Percentiles rank a stretch among this genome's conserved stretches.
phyloP scores from a whole-genome alignment of 2,888 invertebrate species.

The Hyposoter dolosus region DNA sequence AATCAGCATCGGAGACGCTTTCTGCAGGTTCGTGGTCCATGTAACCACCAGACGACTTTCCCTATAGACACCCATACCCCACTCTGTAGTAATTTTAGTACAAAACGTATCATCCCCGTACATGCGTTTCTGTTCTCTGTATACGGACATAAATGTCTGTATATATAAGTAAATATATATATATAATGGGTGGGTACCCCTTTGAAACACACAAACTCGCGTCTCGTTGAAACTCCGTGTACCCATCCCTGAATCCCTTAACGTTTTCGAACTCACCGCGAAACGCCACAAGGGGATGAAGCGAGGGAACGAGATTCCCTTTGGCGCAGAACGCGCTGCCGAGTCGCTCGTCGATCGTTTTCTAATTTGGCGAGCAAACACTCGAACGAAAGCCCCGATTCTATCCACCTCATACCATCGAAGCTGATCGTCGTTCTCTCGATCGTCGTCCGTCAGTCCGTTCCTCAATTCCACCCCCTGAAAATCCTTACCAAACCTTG shows the following conservation, averaged over 20 bases:
- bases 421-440: conserved; percentile 42
- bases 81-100: conserved; percentile 51
- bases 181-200: conserved; percentile 20
- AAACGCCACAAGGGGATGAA: conserved; percentile 56
- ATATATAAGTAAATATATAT: conserved; percentile 15
- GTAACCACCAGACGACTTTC: conserved; percentile 28
- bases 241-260: conserved; percentile 44
- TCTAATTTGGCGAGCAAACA: conserved; percentile 84
- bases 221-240: conserved; percentile 33
- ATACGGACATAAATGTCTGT: conserved; percentile 10
- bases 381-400: conserved; percentile 72
- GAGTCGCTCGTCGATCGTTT: conserved; percentile 83
- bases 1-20: conserved; percentile 53
- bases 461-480: conserved; percentile 51
- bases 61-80: conserved; percentile 48
- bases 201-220: conserved; percentile 62
- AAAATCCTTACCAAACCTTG: conserved; percentile 49
- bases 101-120: background rate
- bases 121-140: conserved; percentile 10
- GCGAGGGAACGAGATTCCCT: conserved; percentile 73
- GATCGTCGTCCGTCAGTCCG: conserved; percentile 57
- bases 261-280: conserved; percentile 57
- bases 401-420: conserved; percentile 14
- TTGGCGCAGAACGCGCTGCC: conserved; percentile 74
- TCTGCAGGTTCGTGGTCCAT: conserved; percentile 45